phyloP scores from a whole-genome alignment of 2,113 vertebrate genomes.

The Periophthalmodon schlosseri region DNA sequence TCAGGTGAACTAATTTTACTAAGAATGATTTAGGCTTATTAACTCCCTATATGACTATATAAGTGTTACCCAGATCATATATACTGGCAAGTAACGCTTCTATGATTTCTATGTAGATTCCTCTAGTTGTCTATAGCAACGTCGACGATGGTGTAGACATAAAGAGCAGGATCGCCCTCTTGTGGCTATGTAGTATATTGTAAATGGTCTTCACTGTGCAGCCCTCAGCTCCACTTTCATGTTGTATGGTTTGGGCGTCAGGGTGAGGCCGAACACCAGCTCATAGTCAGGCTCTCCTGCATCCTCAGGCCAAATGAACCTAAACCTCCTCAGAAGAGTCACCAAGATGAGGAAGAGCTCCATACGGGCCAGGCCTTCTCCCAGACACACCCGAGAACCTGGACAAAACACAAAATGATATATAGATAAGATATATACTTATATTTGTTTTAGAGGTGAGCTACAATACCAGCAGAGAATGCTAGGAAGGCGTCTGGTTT shows the following conservation, averaged over 20 bases:
- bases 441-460: not conserved
- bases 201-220: slow-evolving; percentile 31
- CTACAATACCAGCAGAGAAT: slow-evolving; percentile 47
- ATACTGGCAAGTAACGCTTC: no score
- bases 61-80: no score
- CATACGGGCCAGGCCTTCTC: slow-evolving; percentile 60
- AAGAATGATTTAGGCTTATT: no score
- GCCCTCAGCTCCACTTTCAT: slow-evolving; percentile 42
- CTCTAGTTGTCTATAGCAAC: not conserved
- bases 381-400: slow-evolving; percentile 60
- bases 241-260: slow-evolving; percentile 48
- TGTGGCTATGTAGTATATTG: not conserved
- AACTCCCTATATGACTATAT: no score
- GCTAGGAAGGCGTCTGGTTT: slow-evolving; percentile 73
- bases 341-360: slow-evolving; percentile 57
- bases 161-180: slow-evolving; percentile 1
- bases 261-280: slow-evolving; percentile 34
- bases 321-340: slow-evolving; percentile 47
- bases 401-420: not conserved
- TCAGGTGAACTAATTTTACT: no score
- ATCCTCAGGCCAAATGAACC: slow-evolving; percentile 56
- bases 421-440: not conserved
- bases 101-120: no score
- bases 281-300: slow-evolving; percentile 49
- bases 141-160: not conserved